phyloP scores from a whole-genome alignment of 2,888 invertebrate genomes.

The Drosophila pegasa region DNA sequence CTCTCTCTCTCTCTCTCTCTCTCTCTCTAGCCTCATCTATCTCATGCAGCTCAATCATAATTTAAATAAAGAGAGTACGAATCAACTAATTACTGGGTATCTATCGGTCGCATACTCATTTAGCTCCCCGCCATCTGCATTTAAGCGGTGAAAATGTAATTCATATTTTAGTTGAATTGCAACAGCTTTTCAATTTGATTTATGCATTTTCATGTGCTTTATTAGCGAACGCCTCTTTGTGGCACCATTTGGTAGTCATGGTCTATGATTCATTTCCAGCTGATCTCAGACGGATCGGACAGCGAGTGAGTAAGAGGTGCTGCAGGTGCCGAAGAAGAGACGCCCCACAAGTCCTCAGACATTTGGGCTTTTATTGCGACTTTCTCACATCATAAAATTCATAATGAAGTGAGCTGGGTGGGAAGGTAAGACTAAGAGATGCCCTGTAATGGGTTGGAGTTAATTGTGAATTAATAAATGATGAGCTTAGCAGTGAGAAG shows the following conservation, averaged over 20 bases:
- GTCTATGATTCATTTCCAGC: conserved; percentile 64
- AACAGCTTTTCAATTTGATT: conserved; percentile 59
- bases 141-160: conserved; percentile 59
- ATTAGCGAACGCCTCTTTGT: conserved; percentile 73
- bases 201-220: conserved; percentile 71
- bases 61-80: not conserved
- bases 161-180: conserved; percentile 57
- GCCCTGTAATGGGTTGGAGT: not conserved
- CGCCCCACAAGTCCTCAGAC: conserved; percentile 51
- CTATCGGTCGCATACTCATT: not conserved
- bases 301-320: conserved; percentile 37
- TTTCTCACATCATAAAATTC: conserved; percentile 55
- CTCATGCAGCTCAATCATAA: not conserved
- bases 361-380: conserved; percentile 56
- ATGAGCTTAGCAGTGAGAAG: not conserved
- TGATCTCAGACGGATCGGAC: conserved; percentile 54
- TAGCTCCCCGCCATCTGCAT: conserved; percentile 15
- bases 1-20: no score
- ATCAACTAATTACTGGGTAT: conserved; percentile 8
- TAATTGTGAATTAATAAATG: not conserved
- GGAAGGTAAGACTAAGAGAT: not conserved
- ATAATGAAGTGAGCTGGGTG: not conserved
- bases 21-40: not conserved
- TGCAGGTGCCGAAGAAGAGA: conserved; percentile 34
- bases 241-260: conserved; percentile 57